Base-by-base conservation (phyloP, 2,888 invertebrate species). In the Rhingia campestris region DNA sequence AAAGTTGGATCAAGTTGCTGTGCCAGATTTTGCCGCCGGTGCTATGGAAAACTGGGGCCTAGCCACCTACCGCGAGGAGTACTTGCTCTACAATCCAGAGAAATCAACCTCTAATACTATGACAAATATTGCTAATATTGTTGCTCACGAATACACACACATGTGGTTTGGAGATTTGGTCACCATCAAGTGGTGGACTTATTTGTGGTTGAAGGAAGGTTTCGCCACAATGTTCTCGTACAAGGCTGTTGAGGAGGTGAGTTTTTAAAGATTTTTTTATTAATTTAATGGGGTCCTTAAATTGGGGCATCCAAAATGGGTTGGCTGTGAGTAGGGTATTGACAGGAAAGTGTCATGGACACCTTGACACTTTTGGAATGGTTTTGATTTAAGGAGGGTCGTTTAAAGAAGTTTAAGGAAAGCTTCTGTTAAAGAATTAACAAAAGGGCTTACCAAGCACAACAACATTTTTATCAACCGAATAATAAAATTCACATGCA, bases 41-140 rank as follows among this genome's bases (percentile, higher is more conserved):
- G 97, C 97, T 43, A 98, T 98, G 97, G 97, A 98, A 89, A 98
- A 98, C 89, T 98, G 98, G 97, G 98, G 98, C 4, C 91, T 98
- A 49, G 95, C 97, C 37, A 96, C 96, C 3, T 91, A 91, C 64
- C 89, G 91, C 2, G 91, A 91, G 86, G 88, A 89, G 66, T 89
- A 89, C 76, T 7, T 91, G 66, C 72, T 91, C 6, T 91, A 89
- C 70, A 89, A 90, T 67, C 75, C 86, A 0, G 76, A 87, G 4
- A 88, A 86, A 4, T 90, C 91, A 0, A 89, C 90, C 3, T 85
- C 87, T 0, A 87, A 76, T 39, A 89, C 89, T 0, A 88, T 90
- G 84, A 89, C 89, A 0, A 89, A 92, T 87, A 92, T 94, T 47
- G 93, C 92, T 3, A 92, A 92, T 4, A 92, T 93, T 67, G 92